These are phyloP conservation scores for Euwallacea similis DNA, from an alignment of 1,140 invertebrate genomes.

Conservation along the genomic window DNA sequence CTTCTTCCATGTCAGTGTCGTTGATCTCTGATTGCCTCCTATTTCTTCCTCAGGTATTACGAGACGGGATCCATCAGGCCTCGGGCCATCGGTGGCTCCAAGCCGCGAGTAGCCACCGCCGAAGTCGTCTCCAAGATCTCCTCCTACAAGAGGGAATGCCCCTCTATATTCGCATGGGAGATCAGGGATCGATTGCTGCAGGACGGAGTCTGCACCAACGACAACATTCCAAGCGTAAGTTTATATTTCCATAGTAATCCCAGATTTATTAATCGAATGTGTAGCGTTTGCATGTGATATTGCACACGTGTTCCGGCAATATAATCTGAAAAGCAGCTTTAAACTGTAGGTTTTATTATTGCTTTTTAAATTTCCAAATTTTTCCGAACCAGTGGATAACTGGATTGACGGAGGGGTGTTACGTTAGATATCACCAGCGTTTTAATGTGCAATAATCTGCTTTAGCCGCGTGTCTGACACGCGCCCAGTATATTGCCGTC, in stretches of 20 bases:
- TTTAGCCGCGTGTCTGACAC: slow-evolving; percentile 34
- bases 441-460: slow-evolving; percentile 42
- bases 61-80: slow-evolving; percentile 98
- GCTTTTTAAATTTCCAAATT: slow-evolving; percentile 28
- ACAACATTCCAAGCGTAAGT: slow-evolving; percentile 99
- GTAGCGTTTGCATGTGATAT: slow-evolving; percentile 11
- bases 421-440: slow-evolving; percentile 31
- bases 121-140: slow-evolving; percentile 93
- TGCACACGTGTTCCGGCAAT: slow-evolving; percentile 22
- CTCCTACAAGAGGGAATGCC: slow-evolving; percentile 94
- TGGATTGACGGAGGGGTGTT: slow-evolving; percentile 26
- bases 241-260: not conserved
- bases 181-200: slow-evolving; percentile 93
- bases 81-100: slow-evolving; percentile 92
- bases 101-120: slow-evolving; percentile 93
- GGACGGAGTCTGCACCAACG: slow-evolving; percentile 97
- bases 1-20: not conserved
- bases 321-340: slow-evolving; percentile 28
- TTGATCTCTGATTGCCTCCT: slow-evolving; percentile 17
- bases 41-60: slow-evolving; percentile 76
- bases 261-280: not conserved
- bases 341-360: slow-evolving; percentile 32
- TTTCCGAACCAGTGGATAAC: slow-evolving; percentile 29
- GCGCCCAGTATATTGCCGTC: slow-evolving; percentile 31
- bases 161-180: slow-evolving; percentile 98